Evolutionary conservation across 2,888 invertebrate genomes (phyloP), one percentile per base, ranked within the genome.

Genomic region (Lathronympha strigana): DNA sequence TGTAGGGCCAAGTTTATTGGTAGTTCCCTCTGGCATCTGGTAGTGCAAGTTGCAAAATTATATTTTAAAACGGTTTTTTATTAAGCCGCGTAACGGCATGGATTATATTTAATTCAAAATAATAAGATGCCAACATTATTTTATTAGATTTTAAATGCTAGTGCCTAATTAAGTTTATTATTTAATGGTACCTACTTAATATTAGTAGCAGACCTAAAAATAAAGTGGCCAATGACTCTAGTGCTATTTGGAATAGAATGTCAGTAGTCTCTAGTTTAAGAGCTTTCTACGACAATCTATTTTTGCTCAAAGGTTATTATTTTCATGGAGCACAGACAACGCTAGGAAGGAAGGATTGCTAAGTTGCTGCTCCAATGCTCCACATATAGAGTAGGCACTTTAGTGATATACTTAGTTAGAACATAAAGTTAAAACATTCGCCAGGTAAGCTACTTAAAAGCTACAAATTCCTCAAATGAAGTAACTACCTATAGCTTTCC

Each of bases 261-360:
- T 61, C 50, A 13, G 2, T 51, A 45, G 51, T 53, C 51, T 43
- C 61, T 53, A 61, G 45, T 61, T 53, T 61, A 53, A 61, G 61
- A 43, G 61, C 61, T 23, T 53, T 19, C 28, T 61, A 31, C 40
- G 31, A 51, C 15, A 9, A 58, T 3, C 4, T 47, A 36, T 49
- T 49, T 51, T 61, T 61, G 53, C 61, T 53, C 43, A 53, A 53
- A 25, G 23, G n/a, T 31, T 33, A 8, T 40, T n/a, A 23, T 25
- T 8, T 25, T 15, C 1, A 25, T 25, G 17, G 40, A 15, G 17
- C 17, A 40, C 8, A n/a, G n/a, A 25, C 17, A 40, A 17, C 17
- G 17, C 8, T 40, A 40, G 28, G 6, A 8, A n/a, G 36, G 13
- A n/a, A 36, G n/a, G 36, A 13, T 33, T 33, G 11, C 33, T 1